Conservation (phyloP, 2,113 vertebrate genomes). For the Myrmophylax atrothorax region DNA sequence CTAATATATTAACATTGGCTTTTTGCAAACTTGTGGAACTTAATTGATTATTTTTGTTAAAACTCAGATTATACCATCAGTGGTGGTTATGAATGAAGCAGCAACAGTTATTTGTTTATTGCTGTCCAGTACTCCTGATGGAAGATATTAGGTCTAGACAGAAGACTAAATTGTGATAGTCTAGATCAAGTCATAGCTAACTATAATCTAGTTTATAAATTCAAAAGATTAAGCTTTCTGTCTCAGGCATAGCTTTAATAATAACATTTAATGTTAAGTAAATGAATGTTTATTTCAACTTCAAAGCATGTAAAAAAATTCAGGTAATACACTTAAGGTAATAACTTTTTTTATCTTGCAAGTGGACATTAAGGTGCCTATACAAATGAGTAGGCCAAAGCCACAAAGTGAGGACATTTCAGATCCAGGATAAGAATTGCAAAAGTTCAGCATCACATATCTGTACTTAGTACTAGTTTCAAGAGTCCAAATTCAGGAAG, state of each 20-base stretch:
- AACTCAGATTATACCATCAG: background rate
- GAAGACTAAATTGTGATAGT: background rate
- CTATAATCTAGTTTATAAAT: background rate
- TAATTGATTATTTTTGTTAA: background rate
- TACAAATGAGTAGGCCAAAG: background rate
- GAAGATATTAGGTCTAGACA: background rate
- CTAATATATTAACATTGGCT: background rate
- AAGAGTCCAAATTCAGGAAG: background rate
- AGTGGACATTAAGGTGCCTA: background rate
- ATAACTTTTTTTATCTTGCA: background rate
- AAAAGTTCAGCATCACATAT: background rate
- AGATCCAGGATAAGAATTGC: background rate
- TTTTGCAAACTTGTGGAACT: background rate
- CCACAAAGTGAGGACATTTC: background rate
- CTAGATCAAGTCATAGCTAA: background rate
- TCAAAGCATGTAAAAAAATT: background rate
- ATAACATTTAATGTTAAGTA: background rate
- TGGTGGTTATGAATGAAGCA: background rate
- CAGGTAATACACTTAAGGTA: background rate
- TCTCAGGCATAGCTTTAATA: background rate
- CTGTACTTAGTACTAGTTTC: background rate
- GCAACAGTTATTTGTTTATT: background rate
- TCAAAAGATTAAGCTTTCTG: background rate
- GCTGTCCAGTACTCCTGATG: background rate
- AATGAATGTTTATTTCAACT: background rate